A percentile compares a stretch with the other conserved stretches of the same genome.
Conservation (phyloP, 2,888 invertebrate species). For the Pimpla rufipes region DNA sequence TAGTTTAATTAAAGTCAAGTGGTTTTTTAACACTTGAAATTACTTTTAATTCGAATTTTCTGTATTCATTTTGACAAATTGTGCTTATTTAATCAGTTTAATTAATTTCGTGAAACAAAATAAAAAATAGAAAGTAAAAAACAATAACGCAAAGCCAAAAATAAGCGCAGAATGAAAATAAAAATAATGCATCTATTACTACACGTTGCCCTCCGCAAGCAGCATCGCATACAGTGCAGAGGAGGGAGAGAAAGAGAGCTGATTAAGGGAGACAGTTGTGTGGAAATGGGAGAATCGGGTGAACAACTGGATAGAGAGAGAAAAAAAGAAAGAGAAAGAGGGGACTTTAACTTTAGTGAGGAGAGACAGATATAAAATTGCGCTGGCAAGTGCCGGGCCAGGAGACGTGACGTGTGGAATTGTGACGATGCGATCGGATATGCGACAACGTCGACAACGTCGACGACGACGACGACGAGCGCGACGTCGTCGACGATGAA, state of each 20-base stretch:
- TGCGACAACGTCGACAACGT: neutral
- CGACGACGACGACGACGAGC: neutral
- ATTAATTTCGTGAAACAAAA: no score
- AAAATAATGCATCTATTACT: no score
- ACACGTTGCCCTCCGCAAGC: no score
- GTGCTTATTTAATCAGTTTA: no score
- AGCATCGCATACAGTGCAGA: no score
- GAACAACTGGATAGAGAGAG: slow-evolving; percentile 6
- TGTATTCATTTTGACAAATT: no score
- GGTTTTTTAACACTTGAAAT: no score
- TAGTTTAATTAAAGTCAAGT: neutral
- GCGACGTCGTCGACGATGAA: slow-evolving; percentile 2
- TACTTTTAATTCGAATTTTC: no score
- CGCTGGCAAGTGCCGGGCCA: slow-evolving; percentile 33
- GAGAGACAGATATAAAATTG: slow-evolving; percentile 31
- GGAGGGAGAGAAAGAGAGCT: neutral
- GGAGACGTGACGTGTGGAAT: slow-evolving; percentile 20
- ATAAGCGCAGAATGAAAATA: no score
- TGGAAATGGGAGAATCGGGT: slow-evolving; percentile 5
- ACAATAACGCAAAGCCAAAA: no score
- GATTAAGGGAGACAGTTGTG: slow-evolving; percentile 9
- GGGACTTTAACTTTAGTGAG: no score
- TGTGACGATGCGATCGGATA: slow-evolving; percentile 40
- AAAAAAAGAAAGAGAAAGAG: slow-evolving; percentile 37
- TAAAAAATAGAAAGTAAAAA: no score